Base-by-base conservation (phyloP, 2,797 vertebrate species). In the Naso thynnoides region DNA sequence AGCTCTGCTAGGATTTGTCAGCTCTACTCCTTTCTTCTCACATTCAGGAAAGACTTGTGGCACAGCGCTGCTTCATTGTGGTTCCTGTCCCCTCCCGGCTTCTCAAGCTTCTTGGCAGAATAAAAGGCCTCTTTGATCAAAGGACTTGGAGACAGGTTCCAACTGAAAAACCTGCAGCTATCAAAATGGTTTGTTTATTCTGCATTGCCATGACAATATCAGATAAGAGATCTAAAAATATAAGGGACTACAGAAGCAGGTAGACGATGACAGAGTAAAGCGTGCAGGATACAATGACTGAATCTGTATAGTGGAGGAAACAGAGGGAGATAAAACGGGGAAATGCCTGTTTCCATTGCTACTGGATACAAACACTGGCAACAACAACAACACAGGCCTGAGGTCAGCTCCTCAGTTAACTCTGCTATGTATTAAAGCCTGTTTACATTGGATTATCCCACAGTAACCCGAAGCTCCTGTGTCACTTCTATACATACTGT, bases 191-290 rank as follows among this genome's bases (percentile, higher is more conserved):
- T 82, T 92, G 90, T 94, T 94, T 94, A 93, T 79, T 83, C 86
- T 86, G 86, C 76, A 93, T 90, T 68, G 86, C 90, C 89, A 91
- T 93, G 92, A 91, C 87, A 63, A 91, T 89, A 91, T 91, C 89
- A 91, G 92, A 94, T 92, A 93, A 90, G 87, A 70, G 72, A 92
- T 90, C 86, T 88, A 88, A 92, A 92, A 91, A 93, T 91, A 91
- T 80, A 76, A 76, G 63, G 80, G 73, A 73, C 68, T 62, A 31
- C 83, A 89, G 83, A 81, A 85, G 79, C 70, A n/a, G 85, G 82
- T 49, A 82, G 83, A 79, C 66, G 76, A 83, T 83, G 86, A 81
- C 78, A 88, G 76, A 79, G 88, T 54, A 64, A 82, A 88, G 88
- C 66, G 24, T 90, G 90, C 89, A 90, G 73, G 89, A 86, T 84